Evolutionary conservation across 2,888 invertebrate genomes (phyloP), one percentile per base, ranked within the genome.

Genomic region (Parthenolecanium corni): DNA sequence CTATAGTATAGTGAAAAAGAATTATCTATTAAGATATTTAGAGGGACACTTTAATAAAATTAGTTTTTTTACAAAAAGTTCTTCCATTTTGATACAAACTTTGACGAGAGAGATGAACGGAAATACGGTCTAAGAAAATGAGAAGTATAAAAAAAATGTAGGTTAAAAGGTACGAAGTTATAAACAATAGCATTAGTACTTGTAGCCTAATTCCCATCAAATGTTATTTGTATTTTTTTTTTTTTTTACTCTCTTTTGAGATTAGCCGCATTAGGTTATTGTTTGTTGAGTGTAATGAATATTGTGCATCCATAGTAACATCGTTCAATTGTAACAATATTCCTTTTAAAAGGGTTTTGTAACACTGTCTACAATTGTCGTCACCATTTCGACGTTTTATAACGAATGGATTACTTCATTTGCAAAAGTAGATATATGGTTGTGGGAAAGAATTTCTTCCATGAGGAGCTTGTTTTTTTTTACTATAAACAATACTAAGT

Each of bases 191-290:
- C 21, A 38, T 53, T 54, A 21, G 54, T 18, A 42, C 24, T 54
- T 54, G 54, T 54, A 54, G 54, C 54, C 54, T 54, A 42, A 54
- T 54, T 54, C 54, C 54, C 54, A 54, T 54, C 31, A 36, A 36
- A 21, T 16, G 40, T 40, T 31, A 31, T 31, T 31, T 31, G 31
- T 31, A 31, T 31, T 31, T 31, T 18, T 54, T 42, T 54, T 23
- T 38, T 54, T 54, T 23, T 44, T 54, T 21, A 24, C 38, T 16
- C 24, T 40, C 42, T 54, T 42, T 40, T 54, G 23, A 54, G 54
- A 54, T 54, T 54, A 54, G 54, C 54, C 54, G 23, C 54, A 40
- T 54, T 54, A 42, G 9, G 31, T 53, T 53, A 53, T 54, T 54
- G 54, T 54, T 54, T 31, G 31, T 31, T 31, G 31, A 31, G 23